Evolutionary conservation across 2,888 invertebrate species (phyloP).

Genomic region (Cantharis lateralis): DNA sequence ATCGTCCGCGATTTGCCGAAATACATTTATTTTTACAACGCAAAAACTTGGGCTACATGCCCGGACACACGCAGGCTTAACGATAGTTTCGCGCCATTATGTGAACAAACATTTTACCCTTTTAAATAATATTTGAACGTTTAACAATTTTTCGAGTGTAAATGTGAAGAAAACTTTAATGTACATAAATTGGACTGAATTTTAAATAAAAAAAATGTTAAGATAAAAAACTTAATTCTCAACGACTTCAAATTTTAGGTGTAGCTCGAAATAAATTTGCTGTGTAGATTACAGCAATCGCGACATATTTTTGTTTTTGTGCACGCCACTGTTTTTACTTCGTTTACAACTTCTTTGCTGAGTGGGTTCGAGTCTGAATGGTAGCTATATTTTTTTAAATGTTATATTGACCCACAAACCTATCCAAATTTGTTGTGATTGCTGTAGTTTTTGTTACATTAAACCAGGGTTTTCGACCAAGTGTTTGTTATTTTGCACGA

Average conservation of each 20-base stretch:
- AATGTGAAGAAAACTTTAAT: slow-evolving; percentile 4
- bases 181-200: slow-evolving; percentile 14
- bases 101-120: not conserved
- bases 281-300: not conserved
- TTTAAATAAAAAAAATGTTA: not conserved
- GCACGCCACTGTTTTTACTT: not conserved
- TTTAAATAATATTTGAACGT: not conserved
- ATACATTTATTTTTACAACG: slow-evolving; percentile 81
- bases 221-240: not conserved
- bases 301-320: not conserved
- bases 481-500: not conserved
- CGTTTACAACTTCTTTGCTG: not conserved
- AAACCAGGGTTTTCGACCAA: not conserved
- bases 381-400: not conserved
- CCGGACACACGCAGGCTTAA: slow-evolving; percentile 49
- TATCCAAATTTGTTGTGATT: not conserved
- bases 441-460: not conserved
- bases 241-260: not conserved
- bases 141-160: not conserved
- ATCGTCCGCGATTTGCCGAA: slow-evolving; percentile 85
- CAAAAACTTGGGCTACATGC: slow-evolving; percentile 70
- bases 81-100: not conserved
- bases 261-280: not conserved
- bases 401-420: not conserved
- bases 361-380: not conserved